Evolutionary conservation across 2,888 invertebrate genomes (phyloP), one percentile per base, ranked within the genome.

Genomic region (Alitta virens): DNA sequence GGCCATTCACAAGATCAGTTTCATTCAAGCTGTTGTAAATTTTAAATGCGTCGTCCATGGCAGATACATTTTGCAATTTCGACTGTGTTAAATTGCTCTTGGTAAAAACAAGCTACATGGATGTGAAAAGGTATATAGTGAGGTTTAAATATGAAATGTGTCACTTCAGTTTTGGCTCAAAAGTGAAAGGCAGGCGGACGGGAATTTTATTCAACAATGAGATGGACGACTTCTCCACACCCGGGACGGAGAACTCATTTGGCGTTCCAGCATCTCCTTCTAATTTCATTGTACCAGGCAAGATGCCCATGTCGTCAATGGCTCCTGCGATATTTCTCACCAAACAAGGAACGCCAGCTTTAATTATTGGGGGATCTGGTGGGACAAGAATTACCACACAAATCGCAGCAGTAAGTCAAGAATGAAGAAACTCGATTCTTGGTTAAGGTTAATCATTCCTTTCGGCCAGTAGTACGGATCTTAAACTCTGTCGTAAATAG

Each of bases 281-380:
- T 0, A 97, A 97, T 83, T 90, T 88, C 78, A 89, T 95, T 54
- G 84, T 82, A 27, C 91, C 94, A 0, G 88, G 89, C 1, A 91
- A 92, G 75, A 86, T 91, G 46, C 92, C 96, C 0, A 84, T 94
- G 73, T 94, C 94, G 23, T 94, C 94, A 0, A 96, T 95, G 93
- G 88, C 88, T 63, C 96, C 96, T 0, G 85, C 88, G 26, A 88
- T 97, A 56, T 83, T 95, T 14, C 81, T 91, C 5, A 86, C 90
- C 70, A 86, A 90, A 70, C 78, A 87, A n/a, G 84, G 88, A 59
- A 89, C 88, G 0, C 83, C 85, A 52, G 76, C 91, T 71, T 52
- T 74, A 14, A 86, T 91, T 0, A 83, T 91, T 7, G 95, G 95
- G 1, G 94, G 90, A 1, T 92, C 94, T 1, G 95, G 95, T 1